Percentiles rank a stretch among this genome's conserved stretches.
phyloP scores from a whole-genome alignment of 2,797 vertebrate species.

The Protosalanx chinensis region DNA sequence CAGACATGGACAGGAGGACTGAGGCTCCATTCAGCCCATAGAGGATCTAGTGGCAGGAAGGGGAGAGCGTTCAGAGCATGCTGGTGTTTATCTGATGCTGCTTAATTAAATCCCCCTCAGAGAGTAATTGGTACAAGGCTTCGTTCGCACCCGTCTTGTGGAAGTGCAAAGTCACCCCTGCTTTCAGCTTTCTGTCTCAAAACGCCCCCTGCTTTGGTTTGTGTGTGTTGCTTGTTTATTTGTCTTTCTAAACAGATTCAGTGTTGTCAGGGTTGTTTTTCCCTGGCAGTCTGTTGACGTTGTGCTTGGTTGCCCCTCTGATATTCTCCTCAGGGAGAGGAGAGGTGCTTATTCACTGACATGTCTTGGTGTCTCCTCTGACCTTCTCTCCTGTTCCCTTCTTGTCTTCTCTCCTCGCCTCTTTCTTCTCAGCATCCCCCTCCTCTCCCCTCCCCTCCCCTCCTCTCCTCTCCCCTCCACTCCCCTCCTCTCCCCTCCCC shows the following conservation, averaged over 20 bases:
- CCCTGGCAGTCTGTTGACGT: background rate
- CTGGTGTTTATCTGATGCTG: conserved; percentile 33
- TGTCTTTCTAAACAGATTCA: background rate
- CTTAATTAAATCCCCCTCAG: conserved; percentile 37
- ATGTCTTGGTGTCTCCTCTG: conserved; percentile 3
- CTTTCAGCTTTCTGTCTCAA: background rate
- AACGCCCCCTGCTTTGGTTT: background rate
- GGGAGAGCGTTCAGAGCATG: conserved; percentile 5
- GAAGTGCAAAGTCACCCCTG: background rate
- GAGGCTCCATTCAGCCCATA: background rate
- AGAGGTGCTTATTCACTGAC: background rate
- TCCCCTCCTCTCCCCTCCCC: background rate
- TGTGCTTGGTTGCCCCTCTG: background rate
- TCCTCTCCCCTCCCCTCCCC: background rate
- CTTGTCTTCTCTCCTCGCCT: too few species aligned
- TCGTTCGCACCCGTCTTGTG: background rate
- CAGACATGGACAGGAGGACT: background rate
- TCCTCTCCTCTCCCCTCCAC: background rate
- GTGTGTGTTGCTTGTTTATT: background rate
- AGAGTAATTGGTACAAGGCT: conserved; percentile 33
- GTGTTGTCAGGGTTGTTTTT: background rate
- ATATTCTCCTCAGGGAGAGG: conserved; percentile 7
- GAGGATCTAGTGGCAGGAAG: conserved; percentile 8
- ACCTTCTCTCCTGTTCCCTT: conserved; percentile 11
- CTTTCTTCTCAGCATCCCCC: background rate